Base-by-base conservation (phyloP, 1,140 invertebrate species). In the Drosophila pandora region DNA sequence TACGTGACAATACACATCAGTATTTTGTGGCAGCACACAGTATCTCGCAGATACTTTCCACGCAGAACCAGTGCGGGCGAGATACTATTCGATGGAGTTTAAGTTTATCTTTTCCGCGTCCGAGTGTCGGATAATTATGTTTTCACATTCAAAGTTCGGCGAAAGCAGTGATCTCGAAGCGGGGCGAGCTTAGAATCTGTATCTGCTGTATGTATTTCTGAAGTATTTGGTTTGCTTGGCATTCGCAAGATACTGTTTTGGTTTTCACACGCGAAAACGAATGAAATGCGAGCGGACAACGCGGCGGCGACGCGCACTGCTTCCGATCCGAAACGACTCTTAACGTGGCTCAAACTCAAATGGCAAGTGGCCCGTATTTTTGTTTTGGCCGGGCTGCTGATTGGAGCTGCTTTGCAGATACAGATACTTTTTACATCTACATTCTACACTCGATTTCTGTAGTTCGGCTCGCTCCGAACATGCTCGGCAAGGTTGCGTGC, bases 1-100 rank as follows among this genome's bases (percentile, higher is more conserved):
- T 37, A 37, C 34, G 34, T 37, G 34, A 37, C 34, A 37, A 37
- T 37, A 12, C 34, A 37, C 34, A 37, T 43, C 41, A 21, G 41
- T 43, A 13, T 41, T 41, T n/a, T n/a, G 39, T 41, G 12, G 13
- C 39, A 41, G 9, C 32, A 34, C 9, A 34, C 32, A 34, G 9
- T 34, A 37, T 37, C 34, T 37, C 12, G 32, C 32, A 34, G 32
- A 34, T 34, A 34, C 32, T 34, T 34, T 34, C 9, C 8, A 34
- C 9, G 9, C 32, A 34, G 1, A 10, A 10, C 34, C 12, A 4
- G 34, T 37, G 34, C 34, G 34, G 34, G 34, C 34, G 34, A 12
- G 34, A 37, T 37, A 37, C 10, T 37, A 37, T 37, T 10, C 9
- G 34, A 4, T 37, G 10, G 34, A 37, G 12, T 37, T 37, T 12